Percentiles rank a stretch among this genome's conserved stretches.
These are phyloP conservation scores for Tursiops truncatus DNA, from an alignment of 2,113 vertebrate species.

Conservation along the genomic window DNA sequence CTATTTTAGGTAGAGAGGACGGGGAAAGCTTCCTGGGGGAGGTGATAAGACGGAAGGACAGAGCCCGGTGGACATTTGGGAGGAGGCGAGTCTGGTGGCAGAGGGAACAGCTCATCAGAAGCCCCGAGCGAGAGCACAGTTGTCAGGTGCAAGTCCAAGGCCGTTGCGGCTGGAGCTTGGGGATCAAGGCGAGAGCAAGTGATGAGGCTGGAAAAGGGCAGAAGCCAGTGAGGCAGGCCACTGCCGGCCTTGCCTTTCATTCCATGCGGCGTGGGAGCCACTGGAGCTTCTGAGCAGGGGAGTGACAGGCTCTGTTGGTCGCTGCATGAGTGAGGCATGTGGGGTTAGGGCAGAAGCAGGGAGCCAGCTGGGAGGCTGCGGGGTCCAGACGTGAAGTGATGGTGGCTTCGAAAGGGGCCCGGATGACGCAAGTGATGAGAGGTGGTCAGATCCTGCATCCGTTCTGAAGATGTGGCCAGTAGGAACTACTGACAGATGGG, in stretches of 20 bases:
- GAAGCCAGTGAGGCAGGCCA: background rate
- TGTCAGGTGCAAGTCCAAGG: background rate
- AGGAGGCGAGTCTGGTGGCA: background rate
- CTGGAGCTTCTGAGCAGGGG: background rate
- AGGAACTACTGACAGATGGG: background rate
- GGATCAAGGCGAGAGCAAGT: background rate
- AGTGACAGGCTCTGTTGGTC: background rate
- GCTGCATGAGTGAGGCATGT: background rate
- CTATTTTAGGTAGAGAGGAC: background rate
- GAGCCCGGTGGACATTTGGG: background rate
- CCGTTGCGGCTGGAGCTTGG: background rate
- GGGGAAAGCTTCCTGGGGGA: background rate
- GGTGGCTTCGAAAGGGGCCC: background rate
- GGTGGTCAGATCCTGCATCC: background rate
- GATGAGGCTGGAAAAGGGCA: background rate
- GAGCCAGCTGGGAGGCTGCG: too few species aligned
- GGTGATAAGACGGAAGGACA: background rate
- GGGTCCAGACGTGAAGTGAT: background rate
- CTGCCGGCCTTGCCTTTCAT: background rate
- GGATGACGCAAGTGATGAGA: fast-evolving
- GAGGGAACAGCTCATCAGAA: background rate
- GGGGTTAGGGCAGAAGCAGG: background rate
- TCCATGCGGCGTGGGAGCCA: background rate
- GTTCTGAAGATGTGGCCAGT: fast-evolving
- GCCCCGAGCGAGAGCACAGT: background rate